Base-by-base conservation (phyloP, 2,113 vertebrate species). In the Eubucco bourcierii region DNA sequence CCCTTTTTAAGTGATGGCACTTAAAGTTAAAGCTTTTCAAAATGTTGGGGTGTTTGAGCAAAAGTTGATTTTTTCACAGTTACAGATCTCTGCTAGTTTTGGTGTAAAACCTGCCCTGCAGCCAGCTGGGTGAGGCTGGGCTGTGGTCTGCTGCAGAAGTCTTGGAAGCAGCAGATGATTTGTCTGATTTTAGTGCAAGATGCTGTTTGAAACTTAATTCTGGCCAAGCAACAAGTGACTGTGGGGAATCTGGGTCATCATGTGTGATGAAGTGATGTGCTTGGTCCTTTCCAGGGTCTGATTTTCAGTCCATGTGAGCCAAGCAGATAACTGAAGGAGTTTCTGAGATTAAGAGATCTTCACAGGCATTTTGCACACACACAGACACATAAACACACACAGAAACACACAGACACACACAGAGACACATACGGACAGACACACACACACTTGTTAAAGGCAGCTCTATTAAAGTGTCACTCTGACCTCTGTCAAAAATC, bases 1-100 rank as follows among this genome's bases (percentile, higher is more conserved):
- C 65, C 88, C 41, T 91, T 96, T 90, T 87, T 90, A 94, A 95
- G 52, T 80, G 93, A 95, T 85, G 21, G 5, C 16, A 77, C 66
- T 90, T 77, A 74, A 89, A 93, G 56, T 90, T 77, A 74, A 89
- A 93, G 56, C 27, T 89, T 90, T 96, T 53, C 12, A 39, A 44
- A 52, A 66, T 70, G 12, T 6, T 34, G n/a, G 55, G 10, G 34
- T 28, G 13, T 71, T 61, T 53, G 7, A 59, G 23, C 23, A 47
- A 83, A 93, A 85, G 3, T 29, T 61, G 72, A 8, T 80, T 89
- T 92, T 92, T 89, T 92, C 7, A 2, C 15, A 68, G 58, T 31
- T 47, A 52, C 13, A 71, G 60, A 37, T 34, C 33, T 56, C 34
- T 4, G 11, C 58, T 7, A 76, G 31, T 61, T 80, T 66, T 7